A percentile compares a stretch with the other conserved stretches of the same genome.
Conservation (phyloP, 2,888 invertebrate species). For the Stramonita haemastoma region DNA sequence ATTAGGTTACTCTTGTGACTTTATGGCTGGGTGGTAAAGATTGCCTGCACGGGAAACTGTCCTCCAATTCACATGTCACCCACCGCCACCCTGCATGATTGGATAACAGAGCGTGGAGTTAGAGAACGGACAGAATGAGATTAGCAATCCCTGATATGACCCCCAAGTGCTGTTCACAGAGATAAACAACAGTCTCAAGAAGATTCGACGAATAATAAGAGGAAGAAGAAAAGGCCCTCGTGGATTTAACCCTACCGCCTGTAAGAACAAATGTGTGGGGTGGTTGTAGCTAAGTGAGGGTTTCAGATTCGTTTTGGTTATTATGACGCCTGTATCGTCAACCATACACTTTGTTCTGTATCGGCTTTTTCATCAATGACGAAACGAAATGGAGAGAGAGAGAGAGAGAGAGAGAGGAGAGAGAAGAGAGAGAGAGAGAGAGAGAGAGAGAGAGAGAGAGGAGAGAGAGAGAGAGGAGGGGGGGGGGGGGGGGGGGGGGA, state of each 20-base stretch:
- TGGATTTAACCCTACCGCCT: background rate
- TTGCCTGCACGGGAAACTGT: background rate
- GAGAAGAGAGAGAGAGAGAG: no score
- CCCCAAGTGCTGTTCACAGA: background rate
- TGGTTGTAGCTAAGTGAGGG: no score
- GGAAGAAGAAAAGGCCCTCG: background rate
- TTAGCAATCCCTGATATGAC: slow-evolving; percentile 46
- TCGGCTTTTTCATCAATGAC: no score
- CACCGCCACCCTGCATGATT: background rate
- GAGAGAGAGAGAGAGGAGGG: no score
- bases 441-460: no score
- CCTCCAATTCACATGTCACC: background rate
- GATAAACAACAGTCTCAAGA: background rate
- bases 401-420: no score
- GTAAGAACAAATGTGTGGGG: background rate
- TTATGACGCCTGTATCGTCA: no score
- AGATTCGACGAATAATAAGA: background rate
- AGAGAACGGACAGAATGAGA: slow-evolving; percentile 43
- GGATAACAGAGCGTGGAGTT: slow-evolving; percentile 12
- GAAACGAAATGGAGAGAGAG: no score
- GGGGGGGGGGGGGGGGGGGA: background rate
- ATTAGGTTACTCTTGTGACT: background rate
- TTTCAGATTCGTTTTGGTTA: no score
- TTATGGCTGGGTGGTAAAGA: background rate
- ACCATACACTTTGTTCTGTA: no score